phyloP scores from a whole-genome alignment of 2,113 vertebrate genomes.

The Dryoscopus gambensis region DNA sequence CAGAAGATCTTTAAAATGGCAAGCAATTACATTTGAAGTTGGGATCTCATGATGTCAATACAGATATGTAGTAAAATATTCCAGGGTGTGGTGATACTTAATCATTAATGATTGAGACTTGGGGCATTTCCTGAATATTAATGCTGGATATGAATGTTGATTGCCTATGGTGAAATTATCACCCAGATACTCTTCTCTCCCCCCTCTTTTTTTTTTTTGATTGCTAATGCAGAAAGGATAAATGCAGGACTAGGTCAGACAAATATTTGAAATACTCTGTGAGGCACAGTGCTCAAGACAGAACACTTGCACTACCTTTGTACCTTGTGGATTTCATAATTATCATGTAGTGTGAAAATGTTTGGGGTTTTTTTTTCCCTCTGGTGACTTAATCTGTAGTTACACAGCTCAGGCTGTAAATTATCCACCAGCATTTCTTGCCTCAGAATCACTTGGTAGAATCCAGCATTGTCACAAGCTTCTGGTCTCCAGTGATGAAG shows the following conservation, averaged over 20 bases:
- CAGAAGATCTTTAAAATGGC: neutral
- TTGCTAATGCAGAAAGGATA: neutral
- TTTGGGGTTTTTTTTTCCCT: neutral
- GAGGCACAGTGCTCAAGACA: neutral
- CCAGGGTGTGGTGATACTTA: slow-evolving; percentile 33
- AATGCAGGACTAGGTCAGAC: neutral
- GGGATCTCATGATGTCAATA: slow-evolving; percentile 37
- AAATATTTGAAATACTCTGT: neutral
- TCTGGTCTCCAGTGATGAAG: neutral
- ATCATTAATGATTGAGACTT: slow-evolving; percentile 58
- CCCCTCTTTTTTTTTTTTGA: neutral
- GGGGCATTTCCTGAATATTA: slow-evolving; percentile 56
- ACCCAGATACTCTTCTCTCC: neutral
- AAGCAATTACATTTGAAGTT: slow-evolving; percentile 15
- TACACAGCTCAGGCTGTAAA: neutral
- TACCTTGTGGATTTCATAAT: neutral
- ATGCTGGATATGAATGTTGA: slow-evolving; percentile 22
- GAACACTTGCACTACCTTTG: neutral
- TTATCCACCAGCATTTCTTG: neutral
- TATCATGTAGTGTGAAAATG: neutral
- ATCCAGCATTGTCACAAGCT: neutral
- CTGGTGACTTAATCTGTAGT: neutral
- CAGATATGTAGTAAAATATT: slow-evolving; percentile 49
- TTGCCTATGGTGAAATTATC: slow-evolving; percentile 3
- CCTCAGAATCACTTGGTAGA: neutral